A percentile compares a stretch with the other conserved stretches of the same genome.
Evolutionary conservation across 2,888 invertebrate genomes (phyloP).

Genomic region (Trachelus tabidus): DNA sequence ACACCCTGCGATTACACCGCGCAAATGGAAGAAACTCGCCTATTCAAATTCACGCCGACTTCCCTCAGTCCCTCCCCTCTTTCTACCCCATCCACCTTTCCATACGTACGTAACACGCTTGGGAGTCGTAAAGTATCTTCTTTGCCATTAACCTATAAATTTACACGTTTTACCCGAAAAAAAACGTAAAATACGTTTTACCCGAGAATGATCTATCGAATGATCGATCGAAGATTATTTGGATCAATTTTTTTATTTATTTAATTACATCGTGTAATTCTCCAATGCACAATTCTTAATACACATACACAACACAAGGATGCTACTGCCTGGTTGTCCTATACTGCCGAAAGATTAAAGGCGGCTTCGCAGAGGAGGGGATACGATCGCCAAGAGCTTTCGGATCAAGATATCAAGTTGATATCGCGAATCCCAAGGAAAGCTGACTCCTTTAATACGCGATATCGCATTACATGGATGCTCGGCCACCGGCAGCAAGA

Average conservation of each 20-base stretch:
- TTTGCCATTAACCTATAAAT: background rate
- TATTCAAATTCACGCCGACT: conserved; percentile 20
- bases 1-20: conserved; percentile 46
- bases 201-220: too few relatives aligned
- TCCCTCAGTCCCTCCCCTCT: background rate
- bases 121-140: background rate
- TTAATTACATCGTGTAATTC: too few relatives aligned
- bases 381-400: background rate
- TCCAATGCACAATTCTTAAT: background rate
- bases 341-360: background rate
- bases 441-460: background rate
- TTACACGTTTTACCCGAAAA: background rate
- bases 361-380: background rate
- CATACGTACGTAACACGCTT: background rate
- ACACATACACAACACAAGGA: background rate
- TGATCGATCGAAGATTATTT: too few relatives aligned
- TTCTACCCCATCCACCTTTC: background rate
- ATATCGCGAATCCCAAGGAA: background rate
- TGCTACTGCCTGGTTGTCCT: background rate
- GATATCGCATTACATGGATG: conserved; percentile 26
- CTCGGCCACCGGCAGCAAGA: conserved; percentile 25
- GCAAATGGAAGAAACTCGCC: conserved; percentile 48
- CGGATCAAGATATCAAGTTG: background rate
- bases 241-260: too few relatives aligned
- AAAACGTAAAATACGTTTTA: too few relatives aligned